Evolutionary conservation across 1,140 invertebrate genomes (phyloP).

Genomic region (Stratiolaelaps scimitus): DNA sequence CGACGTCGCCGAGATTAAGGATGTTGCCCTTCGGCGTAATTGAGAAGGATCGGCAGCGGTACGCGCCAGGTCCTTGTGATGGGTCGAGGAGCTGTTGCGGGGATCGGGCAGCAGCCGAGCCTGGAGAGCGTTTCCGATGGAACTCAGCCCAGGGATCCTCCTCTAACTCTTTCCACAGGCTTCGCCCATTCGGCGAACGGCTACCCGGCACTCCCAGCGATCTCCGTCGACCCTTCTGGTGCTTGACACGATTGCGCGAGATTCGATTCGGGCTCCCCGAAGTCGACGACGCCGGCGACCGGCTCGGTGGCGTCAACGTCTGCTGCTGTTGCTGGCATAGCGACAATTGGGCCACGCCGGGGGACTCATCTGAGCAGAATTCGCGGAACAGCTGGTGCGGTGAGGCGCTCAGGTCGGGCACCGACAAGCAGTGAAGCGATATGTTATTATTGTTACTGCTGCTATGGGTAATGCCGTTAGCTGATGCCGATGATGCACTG

Average conservation of each 20-base stretch:
- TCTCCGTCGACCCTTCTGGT: conserved; percentile 17
- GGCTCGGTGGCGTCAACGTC: neutral
- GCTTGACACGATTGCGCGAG: conserved; percentile 5
- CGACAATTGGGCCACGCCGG: too few relatives aligned
- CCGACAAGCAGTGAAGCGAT: conserved; percentile 21
- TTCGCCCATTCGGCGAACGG: conserved; percentile 19
- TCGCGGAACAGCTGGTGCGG: conserved; percentile 26
- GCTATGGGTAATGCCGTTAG: too few relatives aligned
- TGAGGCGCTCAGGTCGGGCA: conserved; percentile 27
- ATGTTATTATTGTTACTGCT: neutral
- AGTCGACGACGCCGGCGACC: conserved; percentile 3
- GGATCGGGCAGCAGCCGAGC: neutral
- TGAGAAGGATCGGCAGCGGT: conserved; percentile 21
- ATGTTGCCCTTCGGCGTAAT: conserved; percentile 12
- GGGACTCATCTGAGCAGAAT: conserved; percentile 8
- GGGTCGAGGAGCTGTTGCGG: neutral
- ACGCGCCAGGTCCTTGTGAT: neutral
- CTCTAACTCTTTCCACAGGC: conserved; percentile 23
- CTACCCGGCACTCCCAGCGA: conserved; percentile 22
- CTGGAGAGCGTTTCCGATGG: conserved; percentile 13
- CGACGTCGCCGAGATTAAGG: conserved; percentile 16
- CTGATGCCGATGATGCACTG: too few relatives aligned
- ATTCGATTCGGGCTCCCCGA: conserved; percentile 23
- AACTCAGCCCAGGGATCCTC: conserved; percentile 23
- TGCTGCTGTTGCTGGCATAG: too few relatives aligned